Evolutionary conservation across 2,888 invertebrate species (phyloP).

Genomic region (Chelonus formosanus): DNA sequence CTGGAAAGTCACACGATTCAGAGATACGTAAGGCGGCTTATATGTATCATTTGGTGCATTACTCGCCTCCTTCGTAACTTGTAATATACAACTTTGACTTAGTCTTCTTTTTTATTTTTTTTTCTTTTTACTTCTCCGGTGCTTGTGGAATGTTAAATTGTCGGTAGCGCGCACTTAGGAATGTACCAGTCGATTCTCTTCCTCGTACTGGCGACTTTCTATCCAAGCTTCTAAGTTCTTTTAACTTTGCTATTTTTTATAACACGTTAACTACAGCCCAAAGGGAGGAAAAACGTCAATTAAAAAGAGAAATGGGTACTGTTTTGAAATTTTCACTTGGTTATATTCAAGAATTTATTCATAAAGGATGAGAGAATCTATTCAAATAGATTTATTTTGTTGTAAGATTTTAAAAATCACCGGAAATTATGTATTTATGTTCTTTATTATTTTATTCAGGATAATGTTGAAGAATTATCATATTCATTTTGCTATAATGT

Average conservation of each 20-base stretch:
- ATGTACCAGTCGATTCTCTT: slow-evolving; percentile 32
- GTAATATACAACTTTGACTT: slow-evolving; percentile 1
- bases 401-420: no score
- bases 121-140: slow-evolving; percentile 2
- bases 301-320: not conserved
- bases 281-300: no score
- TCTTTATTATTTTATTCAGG: no score
- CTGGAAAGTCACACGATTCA: slow-evolving; percentile 6
- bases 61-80: slow-evolving; percentile 6
- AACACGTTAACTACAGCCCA: slow-evolving; percentile 4
- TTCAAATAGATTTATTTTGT: no score
- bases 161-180: slow-evolving; percentile 30
- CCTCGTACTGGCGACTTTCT: slow-evolving; percentile 24
- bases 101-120: slow-evolving; percentile 4
- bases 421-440: no score
- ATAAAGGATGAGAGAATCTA: no score
- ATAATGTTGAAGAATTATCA: no score
- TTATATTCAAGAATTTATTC: not conserved
- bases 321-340: not conserved
- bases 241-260: slow-evolving; percentile 11
- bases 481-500: no score
- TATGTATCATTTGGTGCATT: slow-evolving; percentile 23
- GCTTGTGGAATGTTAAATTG: slow-evolving; percentile 33
- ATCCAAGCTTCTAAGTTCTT: slow-evolving; percentile 18
- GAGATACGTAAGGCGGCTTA: slow-evolving; percentile 23